Base-by-base conservation (phyloP, 2,888 invertebrate species). In the Himalopsyche kuldschensis region DNA sequence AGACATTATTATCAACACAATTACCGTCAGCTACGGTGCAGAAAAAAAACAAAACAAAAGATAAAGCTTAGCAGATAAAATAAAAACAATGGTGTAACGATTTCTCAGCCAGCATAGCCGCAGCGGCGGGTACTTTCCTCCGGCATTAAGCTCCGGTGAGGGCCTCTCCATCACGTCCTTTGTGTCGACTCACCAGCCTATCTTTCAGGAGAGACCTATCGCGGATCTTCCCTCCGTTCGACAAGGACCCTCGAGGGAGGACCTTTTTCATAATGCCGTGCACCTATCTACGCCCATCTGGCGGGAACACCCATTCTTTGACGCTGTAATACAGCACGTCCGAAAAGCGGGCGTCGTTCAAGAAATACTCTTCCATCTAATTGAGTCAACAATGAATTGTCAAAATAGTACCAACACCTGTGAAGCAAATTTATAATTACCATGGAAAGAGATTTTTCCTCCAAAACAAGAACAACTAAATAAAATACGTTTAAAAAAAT, bases 211-310 rank as follows among this genome's bases (percentile, higher is more conserved):
- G 80, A 63, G 69, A 63, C 79, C 79, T 79, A 82, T 82, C 82
- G 55, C 35, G 79, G 79, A 82, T 82, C 79, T 82, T 55, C 82
- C 82, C 82, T 82, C 82, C 82, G 48, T 69, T 48, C 82, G 79
- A 79, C 82, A 82, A 82, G 82, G 83, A 80, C 46, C 24, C 84
- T 84, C 84, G 41, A 46, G 84, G 84, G 84, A 84, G 27, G 48
- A 84, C 82, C 79, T 84, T 82, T 79, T 75, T 76, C 82, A 79
- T 82, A 79, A 84, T 84, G 76, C 79, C 79, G 81, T 69, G 82
- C 84, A 78, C 82, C 77, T 82, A 84, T 84, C 84, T 82, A 35
- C 79, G 46, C 55, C 76, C 84, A 84, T 84, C 84, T 80, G 32
- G 76, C 75, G 27, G 75, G 48, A 35, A 30, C 75, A 15, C 69